phyloP scores from a whole-genome alignment of 2,797 vertebrate species.

The Buphagus erythrorhynchus region DNA sequence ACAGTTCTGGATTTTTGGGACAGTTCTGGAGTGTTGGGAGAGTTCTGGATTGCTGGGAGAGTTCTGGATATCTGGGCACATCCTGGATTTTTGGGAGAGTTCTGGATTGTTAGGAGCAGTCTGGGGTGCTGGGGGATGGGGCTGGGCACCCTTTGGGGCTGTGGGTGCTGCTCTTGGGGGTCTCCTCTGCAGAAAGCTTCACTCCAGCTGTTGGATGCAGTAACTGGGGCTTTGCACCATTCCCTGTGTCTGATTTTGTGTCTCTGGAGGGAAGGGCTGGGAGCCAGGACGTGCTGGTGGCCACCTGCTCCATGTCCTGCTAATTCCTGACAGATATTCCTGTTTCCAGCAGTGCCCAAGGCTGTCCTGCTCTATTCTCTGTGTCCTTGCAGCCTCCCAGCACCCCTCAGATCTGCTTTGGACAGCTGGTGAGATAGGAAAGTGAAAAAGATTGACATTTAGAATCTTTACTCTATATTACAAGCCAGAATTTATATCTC shows the following conservation, averaged over 20 bases:
- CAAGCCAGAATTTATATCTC: rapidly evolving
- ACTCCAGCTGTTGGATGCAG: rapidly evolving
- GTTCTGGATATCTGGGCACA: too few species aligned
- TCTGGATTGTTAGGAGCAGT: too few species aligned
- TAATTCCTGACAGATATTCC: background rate
- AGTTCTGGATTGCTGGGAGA: too few species aligned
- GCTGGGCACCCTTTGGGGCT: rapidly evolving
- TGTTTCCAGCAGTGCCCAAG: background rate
- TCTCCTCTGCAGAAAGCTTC: background rate
- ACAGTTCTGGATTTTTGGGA: rapidly evolving
- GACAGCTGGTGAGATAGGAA: rapidly evolving
- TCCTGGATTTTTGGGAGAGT: background rate
- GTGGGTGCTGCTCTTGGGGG: background rate
- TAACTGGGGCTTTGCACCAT: rapidly evolving
- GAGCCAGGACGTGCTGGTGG: rapidly evolving
- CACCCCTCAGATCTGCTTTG: background rate
- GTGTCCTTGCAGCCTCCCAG: background rate
- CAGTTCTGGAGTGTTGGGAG: rapidly evolving
- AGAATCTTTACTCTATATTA: rapidly evolving
- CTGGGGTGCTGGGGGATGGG: background rate
- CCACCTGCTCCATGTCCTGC: background rate
- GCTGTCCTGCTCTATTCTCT: background rate
- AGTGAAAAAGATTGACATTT: background rate
- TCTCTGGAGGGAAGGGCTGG: background rate
- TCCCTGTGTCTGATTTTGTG: rapidly evolving